These are phyloP conservation scores for Parasteatoda tepidariorum DNA, from an alignment of 1,140 invertebrate species.

Conservation along the genomic window DNA sequence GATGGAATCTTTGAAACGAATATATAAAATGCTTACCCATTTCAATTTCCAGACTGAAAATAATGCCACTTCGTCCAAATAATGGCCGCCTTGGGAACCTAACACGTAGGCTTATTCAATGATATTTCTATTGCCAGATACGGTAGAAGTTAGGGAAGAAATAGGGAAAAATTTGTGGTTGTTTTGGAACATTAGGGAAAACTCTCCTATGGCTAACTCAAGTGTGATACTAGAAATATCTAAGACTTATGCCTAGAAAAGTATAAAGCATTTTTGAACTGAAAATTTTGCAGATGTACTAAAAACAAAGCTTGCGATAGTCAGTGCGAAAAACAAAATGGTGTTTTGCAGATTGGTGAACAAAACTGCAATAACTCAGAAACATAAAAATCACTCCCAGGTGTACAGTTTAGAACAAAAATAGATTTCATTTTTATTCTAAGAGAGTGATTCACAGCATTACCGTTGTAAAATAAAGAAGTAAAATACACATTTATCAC, in stretches of 20 bases:
- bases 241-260: not conserved
- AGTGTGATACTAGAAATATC: not conserved
- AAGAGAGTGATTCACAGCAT: too few species aligned
- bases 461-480: too few species aligned
- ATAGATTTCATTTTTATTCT: not conserved
- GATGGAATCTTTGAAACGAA: too few species aligned
- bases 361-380: not conserved
- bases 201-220: not conserved
- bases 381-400: not conserved
- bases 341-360: not conserved
- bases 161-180: not conserved
- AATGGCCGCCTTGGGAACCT: conserved; percentile 36
- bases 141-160: not conserved
- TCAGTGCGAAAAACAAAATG: not conserved
- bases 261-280: not conserved
- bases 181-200: conserved; percentile 1
- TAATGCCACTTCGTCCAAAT: conserved; percentile 24
- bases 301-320: not conserved
- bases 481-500: too few species aligned
- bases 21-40: conserved; percentile 16
- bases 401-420: not conserved
- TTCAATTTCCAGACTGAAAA: conserved; percentile 37
- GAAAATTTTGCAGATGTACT: not conserved
- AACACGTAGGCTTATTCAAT: conserved; percentile 42
- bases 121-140: conserved; percentile 39